Evolutionary conservation across 2,888 invertebrate genomes (phyloP).

Genomic region (Anoplius nigerrimus): DNA sequence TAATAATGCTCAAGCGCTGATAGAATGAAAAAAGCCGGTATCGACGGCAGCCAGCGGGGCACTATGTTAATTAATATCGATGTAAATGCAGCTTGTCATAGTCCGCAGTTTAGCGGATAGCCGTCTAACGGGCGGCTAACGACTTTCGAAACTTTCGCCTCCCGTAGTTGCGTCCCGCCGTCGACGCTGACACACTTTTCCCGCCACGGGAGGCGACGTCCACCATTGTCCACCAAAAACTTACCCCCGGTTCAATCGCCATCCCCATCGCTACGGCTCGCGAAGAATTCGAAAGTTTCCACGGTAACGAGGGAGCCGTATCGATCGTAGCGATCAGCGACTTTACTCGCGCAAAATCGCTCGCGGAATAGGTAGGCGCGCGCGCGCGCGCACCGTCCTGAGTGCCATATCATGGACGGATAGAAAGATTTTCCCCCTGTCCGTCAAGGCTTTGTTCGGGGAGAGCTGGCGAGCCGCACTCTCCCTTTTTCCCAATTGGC

Average conservation of each 20-base stretch:
- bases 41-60: too few relatives aligned
- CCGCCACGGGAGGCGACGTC: neutral
- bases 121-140: too few relatives aligned
- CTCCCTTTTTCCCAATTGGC: conserved; percentile 17
- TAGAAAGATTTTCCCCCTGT: conserved; percentile 15
- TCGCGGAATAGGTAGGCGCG: conserved; percentile 12
- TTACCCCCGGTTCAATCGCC: too few relatives aligned
- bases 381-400: conserved; percentile 14
- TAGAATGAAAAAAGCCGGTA: too few relatives aligned
- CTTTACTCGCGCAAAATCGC: conserved; percentile 36
- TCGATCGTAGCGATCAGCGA: conserved; percentile 25
- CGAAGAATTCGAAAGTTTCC: neutral
- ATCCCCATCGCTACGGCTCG: too few relatives aligned
- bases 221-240: conserved; percentile 5
- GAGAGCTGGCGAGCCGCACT: conserved; percentile 12
- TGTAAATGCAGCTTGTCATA: neutral
- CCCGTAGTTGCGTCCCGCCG: too few relatives aligned
- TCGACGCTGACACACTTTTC: too few relatives aligned
- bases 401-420: conserved; percentile 22
- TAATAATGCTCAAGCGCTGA: too few relatives aligned
- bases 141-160: too few relatives aligned
- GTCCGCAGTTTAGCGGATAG: too few relatives aligned
- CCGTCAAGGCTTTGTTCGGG: conserved; percentile 20
- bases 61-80: conserved; percentile 11
- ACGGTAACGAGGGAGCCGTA: conserved; percentile 12